Evolutionary conservation across 2,888 invertebrate species (phyloP).

Genomic region (Tanypteryx hageni): DNA sequence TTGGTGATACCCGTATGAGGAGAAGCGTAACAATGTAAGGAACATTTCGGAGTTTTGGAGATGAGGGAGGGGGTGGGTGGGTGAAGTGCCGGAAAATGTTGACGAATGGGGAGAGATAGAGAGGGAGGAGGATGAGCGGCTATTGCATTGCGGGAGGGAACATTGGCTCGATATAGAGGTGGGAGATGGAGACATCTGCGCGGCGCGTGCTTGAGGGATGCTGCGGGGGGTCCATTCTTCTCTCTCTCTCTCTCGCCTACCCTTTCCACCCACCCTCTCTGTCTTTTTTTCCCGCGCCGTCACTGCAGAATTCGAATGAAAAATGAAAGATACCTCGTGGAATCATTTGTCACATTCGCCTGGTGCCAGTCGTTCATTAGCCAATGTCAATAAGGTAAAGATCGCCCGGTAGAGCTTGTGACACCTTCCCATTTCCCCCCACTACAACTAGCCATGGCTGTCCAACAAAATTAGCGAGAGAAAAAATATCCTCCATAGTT

Average conservation of each 20-base stretch:
- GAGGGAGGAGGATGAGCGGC: neutral
- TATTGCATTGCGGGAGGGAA: conserved; percentile 15
- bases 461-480: neutral
- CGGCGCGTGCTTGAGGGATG: conserved; percentile 46
- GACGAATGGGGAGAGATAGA: neutral
- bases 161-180: conserved; percentile 24
- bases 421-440: neutral
- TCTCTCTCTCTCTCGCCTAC: neutral
- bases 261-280: neutral
- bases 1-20: no score
- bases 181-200: conserved; percentile 61
- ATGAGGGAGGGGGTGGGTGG: neutral
- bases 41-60: neutral
- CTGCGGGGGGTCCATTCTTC: conserved; percentile 46
- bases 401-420: neutral
- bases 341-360: conserved; percentile 57
- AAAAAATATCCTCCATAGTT: neutral
- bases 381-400: neutral
- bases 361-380: neutral
- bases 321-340: conserved; percentile 59
- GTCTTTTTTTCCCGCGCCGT: neutral
- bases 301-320: conserved; percentile 40
- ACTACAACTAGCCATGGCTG: neutral
- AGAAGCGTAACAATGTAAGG: no score
- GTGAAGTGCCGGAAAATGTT: neutral